Percentiles rank a stretch among this genome's conserved stretches.
Conservation (phyloP, 2,888 invertebrate species). For the Ctenicera cuprea region DNA sequence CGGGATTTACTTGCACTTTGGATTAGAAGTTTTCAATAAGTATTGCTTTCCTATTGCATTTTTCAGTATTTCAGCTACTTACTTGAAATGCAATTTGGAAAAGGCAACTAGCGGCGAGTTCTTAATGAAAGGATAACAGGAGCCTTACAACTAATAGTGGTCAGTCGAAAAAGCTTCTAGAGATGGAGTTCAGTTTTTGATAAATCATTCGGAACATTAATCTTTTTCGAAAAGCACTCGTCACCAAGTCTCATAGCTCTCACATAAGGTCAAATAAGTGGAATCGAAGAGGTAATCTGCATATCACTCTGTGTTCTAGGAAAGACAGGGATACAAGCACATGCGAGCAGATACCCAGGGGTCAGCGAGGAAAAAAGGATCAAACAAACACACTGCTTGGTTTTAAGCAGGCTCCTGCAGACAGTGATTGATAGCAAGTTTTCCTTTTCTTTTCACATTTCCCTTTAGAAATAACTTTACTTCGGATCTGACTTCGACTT, state of each 20-base stretch:
- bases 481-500: conserved; percentile 47
- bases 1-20: conserved; percentile 40
- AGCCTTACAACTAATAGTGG: conserved; percentile 16
- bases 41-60: background rate
- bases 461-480: conserved; percentile 54
- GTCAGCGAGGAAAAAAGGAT: conserved; percentile 62
- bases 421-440: conserved; percentile 66
- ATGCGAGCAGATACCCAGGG: conserved; percentile 52
- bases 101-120: background rate
- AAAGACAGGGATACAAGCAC: conserved; percentile 27
- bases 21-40: conserved; percentile 24
- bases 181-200: conserved; percentile 7
- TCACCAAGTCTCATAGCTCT: conserved; percentile 27
- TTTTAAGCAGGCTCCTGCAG: conserved; percentile 63
- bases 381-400: conserved; percentile 63
- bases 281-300: conserved; percentile 42
- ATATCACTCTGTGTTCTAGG: conserved; percentile 41
- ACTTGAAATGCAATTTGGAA: background rate
- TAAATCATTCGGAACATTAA: conserved; percentile 36
- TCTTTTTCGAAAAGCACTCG: conserved; percentile 34
- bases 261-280: conserved; percentile 44
- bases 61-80: background rate
- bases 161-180: conserved; percentile 7
- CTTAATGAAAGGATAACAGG: background rate
- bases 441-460: conserved; percentile 57